These are phyloP conservation scores for Mobula birostris DNA, from an alignment of 2,113 vertebrate species.

Conservation along the genomic window DNA sequence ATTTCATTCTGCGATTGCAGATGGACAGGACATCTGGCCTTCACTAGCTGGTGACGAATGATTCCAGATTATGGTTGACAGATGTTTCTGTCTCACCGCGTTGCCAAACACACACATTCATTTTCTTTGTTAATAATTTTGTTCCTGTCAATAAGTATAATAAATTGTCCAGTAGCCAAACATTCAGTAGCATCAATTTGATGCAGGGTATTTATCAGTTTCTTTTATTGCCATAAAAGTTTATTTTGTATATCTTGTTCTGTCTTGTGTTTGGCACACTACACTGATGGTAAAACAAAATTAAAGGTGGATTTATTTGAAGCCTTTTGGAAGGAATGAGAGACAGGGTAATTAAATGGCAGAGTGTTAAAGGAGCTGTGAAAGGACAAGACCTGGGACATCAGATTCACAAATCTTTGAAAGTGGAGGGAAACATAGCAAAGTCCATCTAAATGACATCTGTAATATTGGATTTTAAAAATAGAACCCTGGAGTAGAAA, in stretches of 20 bases:
- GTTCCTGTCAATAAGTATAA: conserved; percentile 14
- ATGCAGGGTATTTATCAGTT: background rate
- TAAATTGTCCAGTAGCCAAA: background rate
- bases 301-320: background rate
- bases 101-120: background rate
- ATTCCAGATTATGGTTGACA: conserved; percentile 22
- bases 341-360: background rate
- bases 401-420: background rate
- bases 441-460: background rate
- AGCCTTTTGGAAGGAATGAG: background rate
- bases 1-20: conserved; percentile 28
- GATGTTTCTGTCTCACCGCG: conserved; percentile 1
- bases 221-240: background rate
- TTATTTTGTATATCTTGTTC: background rate
- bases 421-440: background rate
- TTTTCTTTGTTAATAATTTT: background rate
- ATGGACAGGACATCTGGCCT: conserved; percentile 34
- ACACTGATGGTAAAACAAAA: background rate
- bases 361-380: background rate
- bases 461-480: background rate
- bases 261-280: no score
- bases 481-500: background rate
- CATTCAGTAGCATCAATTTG: background rate
- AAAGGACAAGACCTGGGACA: background rate
- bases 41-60: conserved; percentile 5